These are phyloP conservation scores for Phalera bucephala DNA, from an alignment of 2,888 invertebrate genomes.

Conservation along the genomic window DNA sequence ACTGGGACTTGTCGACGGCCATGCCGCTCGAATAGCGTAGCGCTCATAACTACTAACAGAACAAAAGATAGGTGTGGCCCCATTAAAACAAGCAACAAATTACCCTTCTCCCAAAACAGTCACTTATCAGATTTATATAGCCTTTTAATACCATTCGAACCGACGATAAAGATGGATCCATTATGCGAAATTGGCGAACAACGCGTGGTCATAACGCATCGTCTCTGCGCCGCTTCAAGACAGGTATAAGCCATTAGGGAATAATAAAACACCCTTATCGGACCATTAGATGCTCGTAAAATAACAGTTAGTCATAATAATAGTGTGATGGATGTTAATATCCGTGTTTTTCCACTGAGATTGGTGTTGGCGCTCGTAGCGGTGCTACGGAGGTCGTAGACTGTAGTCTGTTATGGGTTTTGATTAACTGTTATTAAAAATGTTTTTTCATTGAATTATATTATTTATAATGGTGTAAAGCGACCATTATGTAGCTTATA, in stretches of 20 bases:
- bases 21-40: too few relatives aligned
- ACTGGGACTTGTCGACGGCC: too few relatives aligned
- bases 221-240: slow-evolving; percentile 62
- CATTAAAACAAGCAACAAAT: too few relatives aligned
- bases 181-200: slow-evolving; percentile 74
- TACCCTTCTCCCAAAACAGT: background rate
- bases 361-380: slow-evolving; percentile 31
- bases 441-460: too few relatives aligned
- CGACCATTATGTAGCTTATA: too few relatives aligned
- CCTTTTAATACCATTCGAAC: slow-evolving; percentile 50
- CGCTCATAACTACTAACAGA: background rate
- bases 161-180: slow-evolving; percentile 70
- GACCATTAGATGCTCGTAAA: slow-evolving; percentile 80
- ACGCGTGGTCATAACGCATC: slow-evolving; percentile 75
- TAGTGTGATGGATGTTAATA: slow-evolving; percentile 79
- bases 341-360: slow-evolving; percentile 63
- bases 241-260: slow-evolving; percentile 81
- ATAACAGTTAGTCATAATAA: slow-evolving; percentile 80
- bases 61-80: too few relatives aligned
- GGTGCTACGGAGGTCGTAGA: slow-evolving; percentile 17
- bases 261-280: slow-evolving; percentile 81
- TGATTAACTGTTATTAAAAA: too few relatives aligned
- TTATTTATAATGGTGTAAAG: too few relatives aligned
- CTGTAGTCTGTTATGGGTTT: background rate
- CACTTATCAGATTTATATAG: slow-evolving; percentile 38